Percentiles rank a stretch among this genome's conserved stretches.
These are phyloP conservation scores for Luscinia megarhynchos DNA, from an alignment of 2,797 vertebrate species.

Conservation along the genomic window DNA sequence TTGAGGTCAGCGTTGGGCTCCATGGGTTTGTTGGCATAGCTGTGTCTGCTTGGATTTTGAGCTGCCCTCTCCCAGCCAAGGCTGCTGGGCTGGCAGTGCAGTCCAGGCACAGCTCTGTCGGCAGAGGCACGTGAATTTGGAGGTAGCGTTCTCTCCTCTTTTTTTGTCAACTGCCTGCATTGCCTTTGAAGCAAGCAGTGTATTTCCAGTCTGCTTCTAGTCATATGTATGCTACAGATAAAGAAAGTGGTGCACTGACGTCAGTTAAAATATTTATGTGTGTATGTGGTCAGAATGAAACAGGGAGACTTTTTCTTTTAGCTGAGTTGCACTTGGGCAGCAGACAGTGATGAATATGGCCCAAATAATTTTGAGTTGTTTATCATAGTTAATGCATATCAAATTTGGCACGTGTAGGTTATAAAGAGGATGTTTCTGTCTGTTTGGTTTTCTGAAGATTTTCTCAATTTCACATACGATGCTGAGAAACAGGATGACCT, in stretches of 20 bases:
- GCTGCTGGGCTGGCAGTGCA: neutral
- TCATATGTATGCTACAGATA: neutral
- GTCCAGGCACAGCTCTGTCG: rapidly evolving
- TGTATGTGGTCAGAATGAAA: neutral
- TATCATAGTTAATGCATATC: neutral
- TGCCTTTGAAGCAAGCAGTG: neutral
- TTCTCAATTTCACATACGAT: rapidly evolving
- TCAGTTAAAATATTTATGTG: neutral
- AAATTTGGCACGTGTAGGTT: neutral
- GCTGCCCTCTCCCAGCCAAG: neutral
- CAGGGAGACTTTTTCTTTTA: neutral
- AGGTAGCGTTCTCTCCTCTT: neutral
- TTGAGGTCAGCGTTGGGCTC: neutral
- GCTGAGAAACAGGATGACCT: neutral
- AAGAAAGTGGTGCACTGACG: neutral
- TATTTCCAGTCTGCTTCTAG: neutral
- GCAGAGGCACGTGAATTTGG: rapidly evolving
- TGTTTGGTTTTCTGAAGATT: neutral
- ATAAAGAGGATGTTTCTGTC: neutral
- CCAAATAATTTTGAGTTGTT: neutral
- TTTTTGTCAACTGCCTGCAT: neutral
- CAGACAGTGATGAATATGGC: neutral
- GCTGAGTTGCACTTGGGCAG: neutral
- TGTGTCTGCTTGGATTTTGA: neutral
- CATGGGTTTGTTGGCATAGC: constrained; percentile 1